phyloP scores from a whole-genome alignment of 2,888 invertebrate species.

The Agrochola lota region DNA sequence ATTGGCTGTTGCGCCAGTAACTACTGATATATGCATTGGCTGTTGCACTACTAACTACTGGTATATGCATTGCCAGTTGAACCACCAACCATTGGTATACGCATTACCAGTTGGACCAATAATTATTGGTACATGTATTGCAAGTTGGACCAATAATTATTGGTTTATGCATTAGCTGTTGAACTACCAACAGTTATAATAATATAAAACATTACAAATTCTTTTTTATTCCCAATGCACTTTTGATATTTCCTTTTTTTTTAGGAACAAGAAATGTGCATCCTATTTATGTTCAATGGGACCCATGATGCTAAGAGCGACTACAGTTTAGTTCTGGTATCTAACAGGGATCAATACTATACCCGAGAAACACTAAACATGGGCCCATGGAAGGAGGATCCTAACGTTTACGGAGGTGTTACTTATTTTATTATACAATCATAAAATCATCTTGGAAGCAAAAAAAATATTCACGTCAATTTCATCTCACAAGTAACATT shows the following conservation, averaged over 20 bases:
- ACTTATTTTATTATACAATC: conserved; percentile 10
- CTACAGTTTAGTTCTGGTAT: conserved; percentile 93
- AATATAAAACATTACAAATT: not conserved
- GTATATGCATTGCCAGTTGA: not conserved
- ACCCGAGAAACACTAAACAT: conserved; percentile 92
- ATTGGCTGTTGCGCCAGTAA: not conserved
- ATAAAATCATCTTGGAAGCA: conserved; percentile 4
- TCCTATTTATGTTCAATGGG: conserved; percentile 93
- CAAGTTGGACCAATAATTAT: not conserved
- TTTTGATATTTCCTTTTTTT: not conserved
- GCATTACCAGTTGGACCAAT: not conserved
- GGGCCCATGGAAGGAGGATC: conserved; percentile 91
- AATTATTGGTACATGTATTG: not conserved
- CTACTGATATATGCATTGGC: not conserved
- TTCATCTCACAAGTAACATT: conserved; percentile 10
- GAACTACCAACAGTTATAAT: not conserved
- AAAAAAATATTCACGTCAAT: not conserved
- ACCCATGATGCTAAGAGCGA: conserved; percentile 89
- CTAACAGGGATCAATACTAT: conserved; percentile 95
- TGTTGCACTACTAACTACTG: not conserved
- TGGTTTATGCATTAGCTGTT: not conserved
- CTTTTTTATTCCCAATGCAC: not conserved
- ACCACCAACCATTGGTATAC: not conserved
- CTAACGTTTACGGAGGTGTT: conserved; percentile 92
- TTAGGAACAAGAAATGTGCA: conserved; percentile 92